Evolutionary conservation across 2,113 vertebrate species (phyloP).

Genomic region (Neofelis nebulosa): DNA sequence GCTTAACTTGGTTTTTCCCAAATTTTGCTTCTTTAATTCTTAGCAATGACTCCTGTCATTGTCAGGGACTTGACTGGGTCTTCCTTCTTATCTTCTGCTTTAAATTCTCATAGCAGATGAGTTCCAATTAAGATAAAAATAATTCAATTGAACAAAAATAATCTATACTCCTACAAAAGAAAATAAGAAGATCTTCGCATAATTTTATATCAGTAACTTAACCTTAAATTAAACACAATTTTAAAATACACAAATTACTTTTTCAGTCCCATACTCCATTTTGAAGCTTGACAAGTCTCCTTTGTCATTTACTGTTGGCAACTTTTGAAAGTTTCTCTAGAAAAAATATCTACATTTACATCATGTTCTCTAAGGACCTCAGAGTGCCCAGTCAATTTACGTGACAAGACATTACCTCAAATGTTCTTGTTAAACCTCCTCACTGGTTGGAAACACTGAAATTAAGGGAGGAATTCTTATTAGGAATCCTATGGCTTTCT

Average conservation of each 20-base stretch:
- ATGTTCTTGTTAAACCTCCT: not conserved
- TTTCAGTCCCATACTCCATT: not conserved
- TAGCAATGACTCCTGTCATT: not conserved
- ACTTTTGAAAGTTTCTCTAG: not conserved
- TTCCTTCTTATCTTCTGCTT: not conserved
- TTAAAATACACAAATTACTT: not conserved
- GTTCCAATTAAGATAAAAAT: conserved; percentile 25
- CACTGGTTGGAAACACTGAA: not conserved
- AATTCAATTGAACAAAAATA: conserved; percentile 39
- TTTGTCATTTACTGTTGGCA: not conserved
- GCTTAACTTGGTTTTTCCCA: not conserved
- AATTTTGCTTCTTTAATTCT: not conserved
- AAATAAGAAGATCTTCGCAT: not conserved
- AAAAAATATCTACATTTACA: not conserved
- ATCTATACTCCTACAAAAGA: not conserved
- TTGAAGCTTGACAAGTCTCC: not conserved
- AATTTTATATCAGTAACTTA: conserved; percentile 35
- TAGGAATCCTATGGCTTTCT: not conserved
- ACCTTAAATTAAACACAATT: conserved; percentile 1
- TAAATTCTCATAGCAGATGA: not conserved
- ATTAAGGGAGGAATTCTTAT: conserved; percentile 32
- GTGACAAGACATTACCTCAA: not conserved
- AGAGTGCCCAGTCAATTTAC: not conserved
- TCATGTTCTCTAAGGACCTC: conserved; percentile 24
- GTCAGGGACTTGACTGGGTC: not conserved